Evolutionary conservation across 2,113 vertebrate genomes (phyloP).

Genomic region (Loxodonta africana): DNA sequence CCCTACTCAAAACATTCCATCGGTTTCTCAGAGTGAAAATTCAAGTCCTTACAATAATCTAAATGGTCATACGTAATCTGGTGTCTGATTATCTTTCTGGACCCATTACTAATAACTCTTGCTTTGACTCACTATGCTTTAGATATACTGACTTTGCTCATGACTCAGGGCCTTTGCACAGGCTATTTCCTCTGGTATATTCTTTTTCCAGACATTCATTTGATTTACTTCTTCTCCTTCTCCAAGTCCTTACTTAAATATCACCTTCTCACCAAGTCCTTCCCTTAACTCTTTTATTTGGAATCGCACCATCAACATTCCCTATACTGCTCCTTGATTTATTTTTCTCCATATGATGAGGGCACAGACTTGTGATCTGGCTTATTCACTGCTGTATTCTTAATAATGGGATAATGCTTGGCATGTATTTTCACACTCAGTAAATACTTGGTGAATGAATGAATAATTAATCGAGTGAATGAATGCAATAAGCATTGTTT

Average conservation of each 20-base stretch:
- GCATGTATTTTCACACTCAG: neutral
- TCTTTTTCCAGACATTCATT: neutral
- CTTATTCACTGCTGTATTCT: neutral
- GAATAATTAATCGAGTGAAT: neutral
- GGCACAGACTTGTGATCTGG: neutral
- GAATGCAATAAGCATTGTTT: neutral
- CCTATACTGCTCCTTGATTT: neutral
- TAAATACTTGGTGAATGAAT: neutral
- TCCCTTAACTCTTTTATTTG: neutral
- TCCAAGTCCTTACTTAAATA: neutral
- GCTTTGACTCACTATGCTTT: neutral
- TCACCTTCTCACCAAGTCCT: neutral
- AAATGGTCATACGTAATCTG: neutral
- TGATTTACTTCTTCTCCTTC: neutral
- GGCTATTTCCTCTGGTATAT: neutral
- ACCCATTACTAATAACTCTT: neutral
- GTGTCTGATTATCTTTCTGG: neutral
- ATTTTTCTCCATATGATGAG: neutral
- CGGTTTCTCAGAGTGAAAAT: slow-evolving; percentile 47
- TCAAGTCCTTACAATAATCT: neutral
- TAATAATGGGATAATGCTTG: neutral
- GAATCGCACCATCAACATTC: neutral
- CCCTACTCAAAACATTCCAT: neutral
- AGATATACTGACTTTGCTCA: neutral
- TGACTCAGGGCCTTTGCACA: neutral